phyloP scores from a whole-genome alignment of 2,888 invertebrate genomes.

The Cacoxenus indagator region DNA sequence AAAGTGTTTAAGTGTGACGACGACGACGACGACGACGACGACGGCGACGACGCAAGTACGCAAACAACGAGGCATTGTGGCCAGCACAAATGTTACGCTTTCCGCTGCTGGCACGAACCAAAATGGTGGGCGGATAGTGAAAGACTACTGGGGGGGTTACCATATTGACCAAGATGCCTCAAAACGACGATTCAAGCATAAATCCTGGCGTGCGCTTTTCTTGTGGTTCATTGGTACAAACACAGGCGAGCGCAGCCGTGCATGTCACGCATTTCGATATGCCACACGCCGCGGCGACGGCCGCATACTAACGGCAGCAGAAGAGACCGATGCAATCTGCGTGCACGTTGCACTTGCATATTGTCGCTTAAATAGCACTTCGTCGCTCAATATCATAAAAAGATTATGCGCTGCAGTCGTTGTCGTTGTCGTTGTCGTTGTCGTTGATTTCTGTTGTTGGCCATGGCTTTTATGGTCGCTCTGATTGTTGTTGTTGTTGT shows the following conservation, averaged over 20 bases:
- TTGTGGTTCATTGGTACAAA: neutral
- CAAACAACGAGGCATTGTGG: neutral
- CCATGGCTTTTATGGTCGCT: neutral
- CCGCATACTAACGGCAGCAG: slow-evolving; percentile 4
- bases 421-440: neutral
- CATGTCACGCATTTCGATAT: neutral
- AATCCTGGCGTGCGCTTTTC: slow-evolving; percentile 15
- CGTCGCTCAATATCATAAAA: slow-evolving; percentile 38
- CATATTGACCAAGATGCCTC: neutral
- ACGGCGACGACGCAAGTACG: neutral
- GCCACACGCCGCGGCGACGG: neutral
- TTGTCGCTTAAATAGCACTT: slow-evolving; percentile 31
- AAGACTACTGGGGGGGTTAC: neutral
- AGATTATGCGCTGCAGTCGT: slow-evolving; percentile 27
- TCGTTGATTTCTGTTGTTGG: slow-evolving; percentile 6
- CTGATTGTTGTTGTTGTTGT: slow-evolving; percentile 6
- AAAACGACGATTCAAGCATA: slow-evolving; percentile 24
- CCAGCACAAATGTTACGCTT: neutral
- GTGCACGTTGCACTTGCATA: slow-evolving; percentile 20
- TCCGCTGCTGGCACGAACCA: neutral
- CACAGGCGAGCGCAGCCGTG: neutral
- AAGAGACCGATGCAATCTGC: neutral
- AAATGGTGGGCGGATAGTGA: neutral
- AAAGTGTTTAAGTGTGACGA: slow-evolving; percentile 35
- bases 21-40: neutral